Evolutionary conservation across 2,888 invertebrate species (phyloP).

Genomic region (Trypoxylon attenuatum): DNA sequence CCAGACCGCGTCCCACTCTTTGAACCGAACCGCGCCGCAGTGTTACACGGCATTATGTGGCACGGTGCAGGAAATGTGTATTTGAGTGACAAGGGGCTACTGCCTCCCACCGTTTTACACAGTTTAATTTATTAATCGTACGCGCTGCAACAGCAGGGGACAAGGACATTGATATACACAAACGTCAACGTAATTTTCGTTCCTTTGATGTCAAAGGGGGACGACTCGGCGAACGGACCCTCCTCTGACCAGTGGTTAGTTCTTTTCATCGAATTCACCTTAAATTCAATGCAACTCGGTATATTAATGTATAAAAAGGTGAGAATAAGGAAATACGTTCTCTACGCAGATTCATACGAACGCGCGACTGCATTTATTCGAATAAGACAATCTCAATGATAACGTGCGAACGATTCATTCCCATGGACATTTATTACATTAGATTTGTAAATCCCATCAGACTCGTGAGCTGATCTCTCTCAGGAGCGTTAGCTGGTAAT

Average conservation of each 20-base stretch:
- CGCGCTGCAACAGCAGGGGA: conserved; percentile 64
- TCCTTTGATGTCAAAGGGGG: conserved; percentile 45
- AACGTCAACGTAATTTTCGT: conserved; percentile 62
- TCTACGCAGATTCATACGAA: no score
- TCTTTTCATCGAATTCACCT: no score
- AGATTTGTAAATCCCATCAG: not conserved
- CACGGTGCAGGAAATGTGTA: conserved; percentile 71
- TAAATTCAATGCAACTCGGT: no score
- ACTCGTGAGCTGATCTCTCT: not conserved
- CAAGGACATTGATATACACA: conserved; percentile 72
- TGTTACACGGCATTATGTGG: conserved; percentile 54
- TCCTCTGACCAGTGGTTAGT: no score
- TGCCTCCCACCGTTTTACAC: conserved; percentile 59
- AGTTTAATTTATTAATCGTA: conserved; percentile 69
- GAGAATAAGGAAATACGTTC: no score
- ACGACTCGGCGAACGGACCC: no score
- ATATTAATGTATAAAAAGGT: no score
- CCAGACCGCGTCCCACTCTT: conserved; percentile 46
- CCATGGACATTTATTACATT: not conserved
- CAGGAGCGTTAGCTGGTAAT: not conserved
- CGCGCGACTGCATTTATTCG: no score
- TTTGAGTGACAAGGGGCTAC: conserved; percentile 66
- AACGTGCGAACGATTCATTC: no score
- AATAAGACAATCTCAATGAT: no score
- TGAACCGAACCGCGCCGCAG: conserved; percentile 47